Conservation (phyloP, 37 sponge, comb jelly and placozoan species). For the Crambe crambe region DNA sequence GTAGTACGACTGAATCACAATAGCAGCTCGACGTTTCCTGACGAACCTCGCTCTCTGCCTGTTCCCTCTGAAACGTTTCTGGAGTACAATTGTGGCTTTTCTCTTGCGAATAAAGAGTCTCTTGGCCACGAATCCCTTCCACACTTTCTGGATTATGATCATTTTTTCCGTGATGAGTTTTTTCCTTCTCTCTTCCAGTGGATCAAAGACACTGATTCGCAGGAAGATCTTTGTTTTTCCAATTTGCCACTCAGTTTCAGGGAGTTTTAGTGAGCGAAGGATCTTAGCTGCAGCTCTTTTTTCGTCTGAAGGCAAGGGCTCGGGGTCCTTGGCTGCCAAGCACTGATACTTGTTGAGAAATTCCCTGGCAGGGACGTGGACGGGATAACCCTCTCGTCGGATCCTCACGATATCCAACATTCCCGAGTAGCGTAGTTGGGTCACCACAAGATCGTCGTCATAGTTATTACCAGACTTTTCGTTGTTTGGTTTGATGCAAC, state of each 20-base stretch:
- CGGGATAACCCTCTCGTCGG: constrained; percentile 91
- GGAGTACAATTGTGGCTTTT: constrained; percentile 59
- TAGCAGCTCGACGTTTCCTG: constrained; percentile 68
- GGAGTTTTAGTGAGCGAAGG: constrained; percentile 66
- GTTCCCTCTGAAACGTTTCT: constrained; percentile 75
- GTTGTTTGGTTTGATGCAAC: constrained; percentile 92
- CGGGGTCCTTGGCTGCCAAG: constrained; percentile 72
- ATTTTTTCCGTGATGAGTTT: constrained; percentile 68
- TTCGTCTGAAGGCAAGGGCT: constrained; percentile 68
- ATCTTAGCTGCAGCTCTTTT: constrained; percentile 76
- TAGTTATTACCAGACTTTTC: constrained; percentile 51
- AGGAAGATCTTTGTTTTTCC: constrained; percentile 94
- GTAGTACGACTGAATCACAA: constrained; percentile 79
- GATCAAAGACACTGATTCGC: constrained; percentile 89
- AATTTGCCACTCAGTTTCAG: constrained; percentile 96
- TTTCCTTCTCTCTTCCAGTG: constrained; percentile 82
- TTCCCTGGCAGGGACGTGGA: constrained; percentile 83
- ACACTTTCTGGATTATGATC: constrained; percentile 80
- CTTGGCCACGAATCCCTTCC: constrained; percentile 68
- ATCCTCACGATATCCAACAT: constrained; percentile 94
- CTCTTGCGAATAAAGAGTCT: constrained; percentile 46
- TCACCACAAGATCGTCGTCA: constrained; percentile 87
- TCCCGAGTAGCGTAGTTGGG: constrained; percentile 92
- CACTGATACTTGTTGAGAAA: constrained; percentile 92
- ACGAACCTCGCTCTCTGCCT: constrained; percentile 66